Evolutionary conservation across 2,888 invertebrate genomes (phyloP).

Genomic region (Caenorhabditis wallacei): DNA sequence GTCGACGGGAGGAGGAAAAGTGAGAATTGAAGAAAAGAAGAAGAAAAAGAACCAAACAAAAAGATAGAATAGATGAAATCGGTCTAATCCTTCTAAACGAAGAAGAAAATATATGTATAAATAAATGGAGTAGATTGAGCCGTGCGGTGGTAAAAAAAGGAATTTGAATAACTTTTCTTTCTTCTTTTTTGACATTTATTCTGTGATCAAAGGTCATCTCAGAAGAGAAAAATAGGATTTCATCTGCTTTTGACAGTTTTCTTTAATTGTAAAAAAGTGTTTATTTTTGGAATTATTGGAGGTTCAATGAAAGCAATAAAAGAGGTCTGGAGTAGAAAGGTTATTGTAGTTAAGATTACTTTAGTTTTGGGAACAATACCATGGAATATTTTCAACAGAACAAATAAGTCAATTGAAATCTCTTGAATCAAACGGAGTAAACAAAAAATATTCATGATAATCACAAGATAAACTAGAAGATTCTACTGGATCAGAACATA

Average conservation of each 20-base stretch:
- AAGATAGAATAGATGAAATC: conserved; percentile 42
- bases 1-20: neutral
- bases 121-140: conserved; percentile 10
- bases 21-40: conserved; percentile 13
- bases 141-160: neutral
- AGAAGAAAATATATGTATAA: conserved; percentile 26
- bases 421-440: too few species aligned
- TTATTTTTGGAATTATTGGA: neutral
- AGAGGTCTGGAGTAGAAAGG: too few species aligned
- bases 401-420: too few species aligned
- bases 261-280: neutral
- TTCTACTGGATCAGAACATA: too few species aligned
- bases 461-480: neutral
- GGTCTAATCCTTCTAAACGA: conserved; percentile 35
- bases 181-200: neutral
- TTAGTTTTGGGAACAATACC: too few species aligned
- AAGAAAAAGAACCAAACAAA: conserved; percentile 52
- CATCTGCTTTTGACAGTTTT: conserved; percentile 3
- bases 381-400: too few species aligned
- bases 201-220: conserved; percentile 4
- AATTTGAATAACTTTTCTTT: neutral
- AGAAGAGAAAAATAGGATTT: neutral
- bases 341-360: too few species aligned
- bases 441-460: neutral
- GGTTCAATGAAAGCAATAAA: too few species aligned